phyloP scores from a whole-genome alignment of 2,888 invertebrate species.

The Neuroscelio doddi region DNA sequence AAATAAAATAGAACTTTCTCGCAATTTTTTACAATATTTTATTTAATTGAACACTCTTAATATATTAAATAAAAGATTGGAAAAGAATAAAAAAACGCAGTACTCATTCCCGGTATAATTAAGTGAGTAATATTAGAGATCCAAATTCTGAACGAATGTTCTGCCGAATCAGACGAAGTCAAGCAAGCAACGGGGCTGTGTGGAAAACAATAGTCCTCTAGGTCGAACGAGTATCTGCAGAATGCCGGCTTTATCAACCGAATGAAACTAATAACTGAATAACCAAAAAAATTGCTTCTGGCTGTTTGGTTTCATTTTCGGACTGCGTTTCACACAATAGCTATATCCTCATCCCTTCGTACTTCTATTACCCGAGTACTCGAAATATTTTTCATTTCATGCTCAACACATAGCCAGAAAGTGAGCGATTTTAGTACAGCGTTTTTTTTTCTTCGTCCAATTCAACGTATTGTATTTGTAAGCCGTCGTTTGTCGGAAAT shows the following conservation, averaged over 20 bases:
- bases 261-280: constrained; percentile 48
- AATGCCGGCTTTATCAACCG: constrained; percentile 47
- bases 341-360: constrained; percentile 33
- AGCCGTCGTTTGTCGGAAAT: constrained; percentile 2
- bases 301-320: constrained; percentile 48
- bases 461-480: constrained; percentile 39
- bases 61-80: no score
- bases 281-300: constrained; percentile 47
- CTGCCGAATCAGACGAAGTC: constrained; percentile 25
- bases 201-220: constrained; percentile 43
- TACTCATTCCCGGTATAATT: no score
- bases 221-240: constrained; percentile 44
- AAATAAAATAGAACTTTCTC: no score
- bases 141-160: background rate
- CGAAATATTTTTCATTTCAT: constrained; percentile 45
- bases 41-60: no score
- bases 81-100: no score
- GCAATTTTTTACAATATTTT: no score
- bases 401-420: constrained; percentile 39
- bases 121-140: background rate
- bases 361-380: constrained; percentile 37
- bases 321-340: constrained; percentile 39
- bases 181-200: constrained; percentile 31
- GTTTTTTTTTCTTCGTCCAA: constrained; percentile 31
- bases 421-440: constrained; percentile 40